A percentile compares a stretch with the other conserved stretches of the same genome.
Conservation (phyloP, 1,140 invertebrate genomes). For the Bombus haemorrhoidalis region DNA sequence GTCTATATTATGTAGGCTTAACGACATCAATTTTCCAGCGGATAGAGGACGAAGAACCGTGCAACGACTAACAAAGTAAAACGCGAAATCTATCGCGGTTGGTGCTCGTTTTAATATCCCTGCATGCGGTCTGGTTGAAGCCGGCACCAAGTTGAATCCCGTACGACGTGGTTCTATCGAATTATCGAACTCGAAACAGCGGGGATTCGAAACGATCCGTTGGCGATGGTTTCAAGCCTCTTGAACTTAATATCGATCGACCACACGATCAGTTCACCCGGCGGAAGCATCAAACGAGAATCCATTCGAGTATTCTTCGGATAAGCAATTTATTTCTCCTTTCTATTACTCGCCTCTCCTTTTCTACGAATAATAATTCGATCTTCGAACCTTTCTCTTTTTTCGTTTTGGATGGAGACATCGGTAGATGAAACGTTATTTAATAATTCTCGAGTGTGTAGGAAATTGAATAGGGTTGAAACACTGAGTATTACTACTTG, state of each 20-base stretch:
- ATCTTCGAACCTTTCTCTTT: not conserved
- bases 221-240: conserved; percentile 12
- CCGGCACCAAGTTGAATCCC: not conserved
- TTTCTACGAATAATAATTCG: not conserved
- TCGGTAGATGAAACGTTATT: not conserved
- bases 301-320: conserved; percentile 7
- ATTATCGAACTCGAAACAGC: conserved; percentile 26
- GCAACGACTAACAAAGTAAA: conserved; percentile 22
- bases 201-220: conserved; percentile 18
- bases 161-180: conserved; percentile 13
- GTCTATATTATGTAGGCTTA: not conserved
- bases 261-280: conserved; percentile 20
- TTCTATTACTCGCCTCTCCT: not conserved
- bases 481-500: not conserved
- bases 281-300: conserved; percentile 12
- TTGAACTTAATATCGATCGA: conserved; percentile 32
- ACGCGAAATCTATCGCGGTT: conserved; percentile 32
- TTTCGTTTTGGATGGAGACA: not conserved
- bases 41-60: not conserved
- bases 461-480: not conserved
- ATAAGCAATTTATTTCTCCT: conserved; percentile 20
- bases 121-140: not conserved
- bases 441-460: not conserved
- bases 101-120: conserved; percentile 41
- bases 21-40: conserved; percentile 15